Evolutionary conservation across 2,888 invertebrate species (phyloP).

Genomic region (Lithodes maja): DNA sequence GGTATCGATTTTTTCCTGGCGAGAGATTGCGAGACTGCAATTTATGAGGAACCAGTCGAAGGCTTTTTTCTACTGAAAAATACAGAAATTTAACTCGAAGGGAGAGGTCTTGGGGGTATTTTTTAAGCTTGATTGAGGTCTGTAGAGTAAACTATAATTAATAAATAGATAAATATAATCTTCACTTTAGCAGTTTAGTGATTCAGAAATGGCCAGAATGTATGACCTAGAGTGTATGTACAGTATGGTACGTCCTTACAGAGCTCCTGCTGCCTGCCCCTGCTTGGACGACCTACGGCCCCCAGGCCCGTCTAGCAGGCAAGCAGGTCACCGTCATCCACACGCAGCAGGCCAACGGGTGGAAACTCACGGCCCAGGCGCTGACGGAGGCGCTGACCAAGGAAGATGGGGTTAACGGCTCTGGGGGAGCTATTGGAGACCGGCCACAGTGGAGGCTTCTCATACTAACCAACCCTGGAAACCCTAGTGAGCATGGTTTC

Average conservation of each 20-base stretch:
- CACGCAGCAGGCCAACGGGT: conserved; percentile 36
- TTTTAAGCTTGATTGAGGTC: too few species aligned
- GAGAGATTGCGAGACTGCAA: too few species aligned
- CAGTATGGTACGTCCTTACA: conserved; percentile 4
- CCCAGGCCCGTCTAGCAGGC: conserved; percentile 64
- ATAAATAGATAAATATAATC: too few species aligned
- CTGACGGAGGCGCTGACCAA: conserved; percentile 35
- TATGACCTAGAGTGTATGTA: too few species aligned
- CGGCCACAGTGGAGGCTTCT: conserved; percentile 39
- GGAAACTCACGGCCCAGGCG: conserved; percentile 58
- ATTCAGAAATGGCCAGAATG: too few species aligned
- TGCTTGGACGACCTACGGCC: conserved; percentile 68
- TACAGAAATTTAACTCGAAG: too few species aligned
- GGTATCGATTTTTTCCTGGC: too few species aligned
- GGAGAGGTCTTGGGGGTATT: too few species aligned
- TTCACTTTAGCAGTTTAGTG: too few species aligned
- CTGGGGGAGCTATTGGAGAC: background rate
- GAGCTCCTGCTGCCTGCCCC: conserved; percentile 67
- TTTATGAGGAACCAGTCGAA: too few species aligned
- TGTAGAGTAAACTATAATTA: too few species aligned
- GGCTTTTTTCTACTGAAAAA: too few species aligned
- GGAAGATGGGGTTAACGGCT: background rate
- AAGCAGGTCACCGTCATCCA: conserved; percentile 37
- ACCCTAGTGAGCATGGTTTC: conserved; percentile 62
- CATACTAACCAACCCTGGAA: conserved; percentile 69